Base-by-base conservation (phyloP, 2,888 invertebrate genomes). In the Nymphalis polychloros region DNA sequence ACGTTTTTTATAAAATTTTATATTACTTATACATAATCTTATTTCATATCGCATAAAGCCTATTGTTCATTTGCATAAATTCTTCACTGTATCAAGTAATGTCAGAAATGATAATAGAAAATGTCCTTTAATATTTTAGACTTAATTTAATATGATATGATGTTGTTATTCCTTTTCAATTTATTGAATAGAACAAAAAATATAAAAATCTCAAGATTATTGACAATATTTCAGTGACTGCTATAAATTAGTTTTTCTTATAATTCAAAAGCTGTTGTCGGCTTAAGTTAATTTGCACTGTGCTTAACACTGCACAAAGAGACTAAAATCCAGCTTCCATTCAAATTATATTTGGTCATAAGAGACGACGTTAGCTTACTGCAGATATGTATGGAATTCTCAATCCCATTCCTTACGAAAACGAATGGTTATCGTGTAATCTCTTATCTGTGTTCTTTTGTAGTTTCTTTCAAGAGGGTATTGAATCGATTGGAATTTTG, bases 301-400 rank as follows among this genome's bases (percentile, higher is more conserved):
- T 81, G 80, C 81, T 79, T 84, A 83, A 85, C 83, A 82, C 79
- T 81, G 83, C 82, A 83, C 77, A 81, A 83, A 81, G 78, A 80
- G 75, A 52, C 27, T 61, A 27, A 41, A 59, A 59, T 59, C 59
- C 20, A 63, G 63, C 59, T 31, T 59, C 63, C 50, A 50, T 61
- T 49, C 23, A 62, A 62, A 50, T 31, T 35, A 5, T 53, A 31
- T 35, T 27, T 52, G 52, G 20, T 16, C 23, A 55, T 16, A 31
- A 31, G 31, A 31, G n/a, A 16, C 10, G 27, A 31, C 17, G 23
- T 7, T 27, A 7, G 13, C 31, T 55, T 31, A 55, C 17, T 27
- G 17, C 31, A 31, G 27, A 27, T 31, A 55, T n/a, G n/a, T n/a
- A n/a, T n/a, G n/a, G 41, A 41, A 41, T 41, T 4, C 41, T 41